Base-by-base conservation (phyloP, 2,888 invertebrate genomes). In the Actias luna region DNA sequence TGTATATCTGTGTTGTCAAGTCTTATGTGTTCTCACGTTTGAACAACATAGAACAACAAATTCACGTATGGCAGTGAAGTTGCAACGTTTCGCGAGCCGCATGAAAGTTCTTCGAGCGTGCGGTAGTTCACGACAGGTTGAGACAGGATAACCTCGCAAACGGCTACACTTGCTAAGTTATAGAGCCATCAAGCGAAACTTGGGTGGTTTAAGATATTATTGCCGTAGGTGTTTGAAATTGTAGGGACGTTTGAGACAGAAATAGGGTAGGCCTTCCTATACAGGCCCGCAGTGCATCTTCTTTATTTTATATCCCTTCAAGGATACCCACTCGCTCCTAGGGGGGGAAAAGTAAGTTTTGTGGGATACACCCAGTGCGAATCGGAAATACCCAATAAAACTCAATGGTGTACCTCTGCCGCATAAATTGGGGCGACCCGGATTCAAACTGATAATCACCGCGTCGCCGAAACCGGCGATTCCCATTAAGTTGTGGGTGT, bases 61-160 rank as follows among this genome's bases (percentile, higher is more conserved):
- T 10, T 50, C 12, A 10, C 46, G 46, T 22, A 25, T 25, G 22
- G 25, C 12, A 25, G 46, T 50, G 46, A 50, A 50, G 46, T 50
- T 25, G 25, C 46, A 50, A 25, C 25, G 22, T 50, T 50, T 50
- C 46, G 25, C 12, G 46, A 14, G 12, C 12, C 25, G 25, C 12
- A 12, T 25, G 22, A 50, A 55, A 55, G 29, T 29, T 55, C 29
- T n/a, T 55, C 29, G 27, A 35, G 14, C 55, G 55, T 8, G 39
- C 42, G 33, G n/a, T 52, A 57, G 61, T 61, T 57, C 39, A 33
- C 39, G 61, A 39, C 61, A 57, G 57, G 57, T 61, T 57, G 57
- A 12, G 61, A 33, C 61, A 22, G 61, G 42, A 62, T 62, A 57
- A 58, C 58, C 61, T 62, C 42, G 31, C 61, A 62, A 62, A 62